Evolutionary conservation across 2,113 vertebrate species (phyloP).

Genomic region (Bubo scandiacus): DNA sequence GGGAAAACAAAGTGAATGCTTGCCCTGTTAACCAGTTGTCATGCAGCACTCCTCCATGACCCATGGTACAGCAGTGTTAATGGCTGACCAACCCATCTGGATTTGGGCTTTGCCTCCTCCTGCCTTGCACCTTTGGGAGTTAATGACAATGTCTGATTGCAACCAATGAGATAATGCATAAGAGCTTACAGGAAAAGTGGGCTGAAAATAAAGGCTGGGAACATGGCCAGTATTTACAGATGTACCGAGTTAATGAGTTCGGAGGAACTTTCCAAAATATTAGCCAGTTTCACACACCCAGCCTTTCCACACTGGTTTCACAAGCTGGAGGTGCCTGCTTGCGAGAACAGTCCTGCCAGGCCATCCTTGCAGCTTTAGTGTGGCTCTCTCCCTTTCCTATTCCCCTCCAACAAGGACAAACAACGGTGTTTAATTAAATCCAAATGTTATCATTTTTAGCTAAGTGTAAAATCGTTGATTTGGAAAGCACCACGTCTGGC

Average conservation of each 20-base stretch:
- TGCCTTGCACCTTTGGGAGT: background rate
- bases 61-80: background rate
- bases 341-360: background rate
- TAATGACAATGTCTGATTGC: background rate
- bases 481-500: background rate
- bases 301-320: background rate
- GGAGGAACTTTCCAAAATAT: background rate
- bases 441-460: constrained; percentile 17
- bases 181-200: background rate
- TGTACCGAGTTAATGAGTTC: background rate
- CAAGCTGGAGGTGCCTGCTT: background rate
- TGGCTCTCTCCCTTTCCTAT: background rate
- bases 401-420: background rate
- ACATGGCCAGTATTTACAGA: constrained; percentile 1
- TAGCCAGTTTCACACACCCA: background rate
- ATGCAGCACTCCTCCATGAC: background rate
- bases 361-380: background rate
- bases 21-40: accelerated
- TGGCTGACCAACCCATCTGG: background rate
- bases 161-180: background rate
- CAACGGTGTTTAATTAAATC: constrained; percentile 25
- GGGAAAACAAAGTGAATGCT: background rate
- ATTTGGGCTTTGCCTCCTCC: background rate
- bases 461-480: constrained; percentile 38
- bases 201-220: constrained; percentile 36